Evolutionary conservation across 2,888 invertebrate species (phyloP).

Genomic region (Amphipyra berbera): DNA sequence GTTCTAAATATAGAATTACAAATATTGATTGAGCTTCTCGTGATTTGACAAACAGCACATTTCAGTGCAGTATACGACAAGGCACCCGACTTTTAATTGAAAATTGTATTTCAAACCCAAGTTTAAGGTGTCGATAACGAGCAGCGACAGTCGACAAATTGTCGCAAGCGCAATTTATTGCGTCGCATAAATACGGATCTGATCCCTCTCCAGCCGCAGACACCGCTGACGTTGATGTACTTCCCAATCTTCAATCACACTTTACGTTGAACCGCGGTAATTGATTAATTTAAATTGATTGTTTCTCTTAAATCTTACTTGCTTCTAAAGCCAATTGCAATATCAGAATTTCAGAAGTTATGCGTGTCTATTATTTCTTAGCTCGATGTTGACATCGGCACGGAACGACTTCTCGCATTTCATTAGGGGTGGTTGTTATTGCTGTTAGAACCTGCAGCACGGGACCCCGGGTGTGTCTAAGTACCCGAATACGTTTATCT

Average conservation of each 20-base stretch:
- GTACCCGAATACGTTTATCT: slow-evolving; percentile 61
- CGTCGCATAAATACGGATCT: slow-evolving; percentile 62
- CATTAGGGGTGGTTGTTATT: slow-evolving; percentile 52
- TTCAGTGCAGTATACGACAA: slow-evolving; percentile 3
- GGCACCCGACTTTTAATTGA: slow-evolving; percentile 19
- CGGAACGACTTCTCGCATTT: slow-evolving; percentile 31
- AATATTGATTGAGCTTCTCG: no score
- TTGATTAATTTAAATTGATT: slow-evolving; percentile 59
- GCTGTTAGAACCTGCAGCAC: slow-evolving; percentile 37
- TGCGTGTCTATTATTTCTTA: slow-evolving; percentile 21
- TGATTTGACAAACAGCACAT: background rate
- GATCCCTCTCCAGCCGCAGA: slow-evolving; percentile 45
- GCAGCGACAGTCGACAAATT: slow-evolving; percentile 63
- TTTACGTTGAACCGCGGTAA: slow-evolving; percentile 41
- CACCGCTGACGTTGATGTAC: slow-evolving; percentile 62
- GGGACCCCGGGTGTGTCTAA: slow-evolving; percentile 46
- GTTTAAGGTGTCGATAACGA: slow-evolving; percentile 51
- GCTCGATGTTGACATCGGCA: slow-evolving; percentile 17
- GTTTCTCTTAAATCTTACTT: slow-evolving; percentile 32
- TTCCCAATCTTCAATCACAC: slow-evolving; percentile 64
- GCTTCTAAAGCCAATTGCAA: slow-evolving; percentile 4
- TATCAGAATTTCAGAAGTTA: slow-evolving; percentile 12
- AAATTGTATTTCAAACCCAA: slow-evolving; percentile 34
- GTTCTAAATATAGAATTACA: no score
- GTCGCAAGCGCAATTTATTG: slow-evolving; percentile 72